Evolutionary conservation across 2,113 vertebrate genomes (phyloP), one percentile per base, ranked within the genome.

Genomic region (Megaceryle torquata): DNA sequence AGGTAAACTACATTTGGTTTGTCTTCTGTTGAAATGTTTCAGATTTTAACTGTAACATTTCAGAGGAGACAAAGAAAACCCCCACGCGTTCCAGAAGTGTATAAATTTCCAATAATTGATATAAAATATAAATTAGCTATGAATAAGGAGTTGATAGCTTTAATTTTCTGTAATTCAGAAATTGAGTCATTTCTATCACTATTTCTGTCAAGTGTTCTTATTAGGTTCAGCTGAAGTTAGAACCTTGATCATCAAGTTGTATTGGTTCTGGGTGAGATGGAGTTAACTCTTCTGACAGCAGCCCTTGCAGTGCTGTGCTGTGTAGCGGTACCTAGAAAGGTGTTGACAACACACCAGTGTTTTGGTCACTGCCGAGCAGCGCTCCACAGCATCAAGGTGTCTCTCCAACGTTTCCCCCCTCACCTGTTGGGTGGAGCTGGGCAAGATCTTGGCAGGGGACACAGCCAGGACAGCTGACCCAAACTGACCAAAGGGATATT

Each of bases 1-100:
- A 94, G 56, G 70, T 93, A 96, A 96, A 95, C 92, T 94, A 88
- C 63, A 81, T 90, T 92, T 96, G 83, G 88, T 90, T 97, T 53
- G 63, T 79, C 33, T 41, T 76, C 14, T 50, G 15, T 48, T 85
- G 70, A 82, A 83, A 77, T 75, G 3, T 78, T 95, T 83, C 39
- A 33, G 28, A 94, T 74, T 77, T 12, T 72, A 91, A 69, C 5
- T 39, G 10, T 26, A 91, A 18, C 72, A 25, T 13, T 88, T 93
- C 50, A 86, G 89, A 88, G 26, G 18, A 13, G 61, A 70, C 63
- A 79, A 96, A 83, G 6, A 48, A 48, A 91, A 93, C 93, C 61
- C 8, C 10, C 10, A 41, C 39, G 26, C 63, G 79, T 81, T 22
- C 17, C 63, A 48, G 72, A 91, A 86, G 54, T 25, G 16, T 60